A percentile compares a stretch with the other conserved stretches of the same genome.
Conservation (phyloP, 1,140 invertebrate genomes). For the Solenopsis fugax region DNA sequence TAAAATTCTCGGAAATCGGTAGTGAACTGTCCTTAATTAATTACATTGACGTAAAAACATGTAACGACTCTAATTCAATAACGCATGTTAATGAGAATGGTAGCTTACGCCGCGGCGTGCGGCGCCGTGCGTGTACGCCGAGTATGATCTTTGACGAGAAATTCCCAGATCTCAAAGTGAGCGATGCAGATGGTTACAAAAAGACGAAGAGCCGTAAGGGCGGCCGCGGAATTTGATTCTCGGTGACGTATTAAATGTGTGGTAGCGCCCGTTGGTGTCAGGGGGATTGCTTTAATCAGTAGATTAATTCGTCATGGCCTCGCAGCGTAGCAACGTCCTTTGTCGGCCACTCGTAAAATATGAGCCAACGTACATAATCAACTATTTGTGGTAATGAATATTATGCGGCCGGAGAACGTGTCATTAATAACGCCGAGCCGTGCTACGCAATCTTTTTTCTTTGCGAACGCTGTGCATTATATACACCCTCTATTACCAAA, state of each 20-base stretch:
- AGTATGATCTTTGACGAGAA: slow-evolving; percentile 53
- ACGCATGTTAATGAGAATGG: slow-evolving; percentile 14
- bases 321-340: slow-evolving; percentile 83
- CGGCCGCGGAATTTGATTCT: slow-evolving; percentile 83
- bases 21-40: slow-evolving; percentile 12
- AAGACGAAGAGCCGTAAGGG: slow-evolving; percentile 77
- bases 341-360: slow-evolving; percentile 85
- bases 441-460: slow-evolving; percentile 78
- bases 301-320: slow-evolving; percentile 86
- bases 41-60: slow-evolving; percentile 27
- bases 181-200: slow-evolving; percentile 77
- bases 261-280: slow-evolving; percentile 83
- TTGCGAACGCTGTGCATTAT: slow-evolving; percentile 55
- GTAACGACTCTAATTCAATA: slow-evolving; percentile 36
- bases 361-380: slow-evolving; percentile 86
- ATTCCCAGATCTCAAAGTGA: slow-evolving; percentile 73
- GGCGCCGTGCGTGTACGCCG: not conserved
- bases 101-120: slow-evolving; percentile 7
- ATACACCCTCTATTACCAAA: slow-evolving; percentile 60
- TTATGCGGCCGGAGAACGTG: slow-evolving; percentile 82
- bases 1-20: not conserved
- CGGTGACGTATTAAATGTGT: slow-evolving; percentile 85
- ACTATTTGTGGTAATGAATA: slow-evolving; percentile 86
- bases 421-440: slow-evolving; percentile 84
- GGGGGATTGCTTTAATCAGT: slow-evolving; percentile 86